Conservation (phyloP, 2,888 invertebrate genomes). For the Automeris io region DNA sequence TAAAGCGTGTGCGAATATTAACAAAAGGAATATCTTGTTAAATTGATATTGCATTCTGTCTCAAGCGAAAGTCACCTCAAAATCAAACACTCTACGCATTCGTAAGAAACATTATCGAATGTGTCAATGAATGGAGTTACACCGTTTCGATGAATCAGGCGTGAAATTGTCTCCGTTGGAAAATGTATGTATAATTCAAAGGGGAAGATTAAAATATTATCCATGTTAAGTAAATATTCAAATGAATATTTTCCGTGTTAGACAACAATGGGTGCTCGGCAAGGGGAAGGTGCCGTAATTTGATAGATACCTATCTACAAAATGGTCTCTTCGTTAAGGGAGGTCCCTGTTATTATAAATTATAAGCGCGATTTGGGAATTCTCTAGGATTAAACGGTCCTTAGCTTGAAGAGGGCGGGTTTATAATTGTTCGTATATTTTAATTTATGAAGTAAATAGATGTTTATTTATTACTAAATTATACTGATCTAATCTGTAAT, state of each 20-base stretch:
- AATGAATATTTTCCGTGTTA: slow-evolving; percentile 78
- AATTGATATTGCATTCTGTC: slow-evolving; percentile 62
- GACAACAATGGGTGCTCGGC: slow-evolving; percentile 66
- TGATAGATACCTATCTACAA: slow-evolving; percentile 76
- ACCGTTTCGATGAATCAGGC: slow-evolving; percentile 49
- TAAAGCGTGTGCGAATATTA: slow-evolving; percentile 78
- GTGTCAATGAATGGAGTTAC: slow-evolving; percentile 35
- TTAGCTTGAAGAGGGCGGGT: slow-evolving; percentile 41
- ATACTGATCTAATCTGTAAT: no score
- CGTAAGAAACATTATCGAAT: slow-evolving; percentile 40
- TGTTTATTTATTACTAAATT: no score
- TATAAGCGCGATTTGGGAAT: slow-evolving; percentile 71
- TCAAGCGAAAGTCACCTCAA: slow-evolving; percentile 46
- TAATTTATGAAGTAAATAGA: no score
- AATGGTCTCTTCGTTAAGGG: slow-evolving; percentile 70
- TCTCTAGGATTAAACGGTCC: slow-evolving; percentile 60
- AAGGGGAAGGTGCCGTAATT: slow-evolving; percentile 69
- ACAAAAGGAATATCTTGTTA: slow-evolving; percentile 78
- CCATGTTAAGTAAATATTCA: slow-evolving; percentile 79
- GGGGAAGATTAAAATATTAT: slow-evolving; percentile 79
- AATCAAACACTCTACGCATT: slow-evolving; percentile 14
- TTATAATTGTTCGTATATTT: slow-evolving; percentile 24
- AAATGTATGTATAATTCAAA: slow-evolving; percentile 77
- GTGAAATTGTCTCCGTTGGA: slow-evolving; percentile 76
- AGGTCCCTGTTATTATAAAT: slow-evolving; percentile 72